phyloP scores from a whole-genome alignment of 35 echinoderm and acorn worm genomes.

The Amphiura filiformis region DNA sequence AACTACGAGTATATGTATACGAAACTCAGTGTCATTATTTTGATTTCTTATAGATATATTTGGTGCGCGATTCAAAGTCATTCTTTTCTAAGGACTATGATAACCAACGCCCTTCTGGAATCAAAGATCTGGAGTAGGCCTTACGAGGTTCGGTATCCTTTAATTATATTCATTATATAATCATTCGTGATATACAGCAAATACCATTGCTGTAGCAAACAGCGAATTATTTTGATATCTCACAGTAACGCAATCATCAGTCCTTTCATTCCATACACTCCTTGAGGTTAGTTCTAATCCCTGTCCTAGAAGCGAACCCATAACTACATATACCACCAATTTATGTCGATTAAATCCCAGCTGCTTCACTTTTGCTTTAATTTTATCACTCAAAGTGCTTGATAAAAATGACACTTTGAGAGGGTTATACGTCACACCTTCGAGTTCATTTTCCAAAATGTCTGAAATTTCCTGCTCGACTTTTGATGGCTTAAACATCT shows the following conservation, averaged over 20 bases:
- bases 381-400: background rate
- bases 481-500: background rate
- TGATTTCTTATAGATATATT: too few relatives aligned
- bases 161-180: too few relatives aligned
- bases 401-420: background rate
- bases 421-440: background rate
- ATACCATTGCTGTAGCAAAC: conserved; percentile 32
- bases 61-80: too few relatives aligned
- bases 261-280: conserved; percentile 15
- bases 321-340: conserved; percentile 25
- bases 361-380: conserved; percentile 29
- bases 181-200: conserved; percentile 30
- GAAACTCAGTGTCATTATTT: too few relatives aligned
- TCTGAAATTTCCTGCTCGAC: background rate
- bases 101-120: too few relatives aligned
- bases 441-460: background rate
- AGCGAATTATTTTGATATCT: conserved; percentile 12
- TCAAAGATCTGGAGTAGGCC: too few relatives aligned
- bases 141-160: too few relatives aligned
- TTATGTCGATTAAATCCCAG: conserved; percentile 21
- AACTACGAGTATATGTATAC: too few relatives aligned
- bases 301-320: background rate
- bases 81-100: too few relatives aligned
- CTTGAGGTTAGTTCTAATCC: conserved; percentile 19
- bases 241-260: conserved; percentile 13